These are phyloP conservation scores for Myoxocephalus aenaeus DNA, from an alignment of 2,797 vertebrate species.

Conservation along the genomic window DNA sequence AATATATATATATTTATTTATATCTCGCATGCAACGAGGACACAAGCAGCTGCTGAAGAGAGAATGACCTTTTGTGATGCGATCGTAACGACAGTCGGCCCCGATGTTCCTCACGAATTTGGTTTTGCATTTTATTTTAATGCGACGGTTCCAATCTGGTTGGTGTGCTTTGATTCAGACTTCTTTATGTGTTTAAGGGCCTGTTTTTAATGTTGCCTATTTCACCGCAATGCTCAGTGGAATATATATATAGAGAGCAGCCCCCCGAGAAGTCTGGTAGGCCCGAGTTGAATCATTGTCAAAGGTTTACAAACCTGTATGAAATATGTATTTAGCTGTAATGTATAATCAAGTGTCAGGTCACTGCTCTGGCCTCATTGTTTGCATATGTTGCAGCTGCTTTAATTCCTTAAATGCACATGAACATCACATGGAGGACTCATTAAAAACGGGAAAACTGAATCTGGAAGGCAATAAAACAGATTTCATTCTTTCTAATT, in stretches of 20 bases:
- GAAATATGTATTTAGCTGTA: too few species aligned
- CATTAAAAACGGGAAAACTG: too few species aligned
- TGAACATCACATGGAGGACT: too few species aligned
- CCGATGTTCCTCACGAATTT: not conserved
- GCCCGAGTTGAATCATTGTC: not conserved
- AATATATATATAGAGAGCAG: not conserved
- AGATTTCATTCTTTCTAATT: too few species aligned
- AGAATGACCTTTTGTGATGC: not conserved
- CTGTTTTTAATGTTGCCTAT: not conserved
- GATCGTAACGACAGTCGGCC: not conserved
- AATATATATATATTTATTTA: too few species aligned
- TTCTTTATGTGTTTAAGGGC: not conserved
- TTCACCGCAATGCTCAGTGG: not conserved
- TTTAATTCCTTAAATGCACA: not conserved
- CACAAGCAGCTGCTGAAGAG: slow-evolving; percentile 1
- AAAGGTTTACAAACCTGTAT: not conserved
- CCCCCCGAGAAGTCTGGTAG: not conserved
- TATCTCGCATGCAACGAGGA: not conserved
- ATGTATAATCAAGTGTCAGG: too few species aligned
- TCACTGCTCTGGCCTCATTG: not conserved
- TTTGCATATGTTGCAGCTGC: not conserved
- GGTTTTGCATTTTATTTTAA: not conserved
- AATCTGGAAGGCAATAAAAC: too few species aligned
- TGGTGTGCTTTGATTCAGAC: too few species aligned
- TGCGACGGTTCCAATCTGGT: not conserved